A percentile compares a stretch with the other conserved stretches of the same genome.
These are phyloP conservation scores for Emmelina monodactyla DNA, from an alignment of 2,888 invertebrate species.

Conservation along the genomic window DNA sequence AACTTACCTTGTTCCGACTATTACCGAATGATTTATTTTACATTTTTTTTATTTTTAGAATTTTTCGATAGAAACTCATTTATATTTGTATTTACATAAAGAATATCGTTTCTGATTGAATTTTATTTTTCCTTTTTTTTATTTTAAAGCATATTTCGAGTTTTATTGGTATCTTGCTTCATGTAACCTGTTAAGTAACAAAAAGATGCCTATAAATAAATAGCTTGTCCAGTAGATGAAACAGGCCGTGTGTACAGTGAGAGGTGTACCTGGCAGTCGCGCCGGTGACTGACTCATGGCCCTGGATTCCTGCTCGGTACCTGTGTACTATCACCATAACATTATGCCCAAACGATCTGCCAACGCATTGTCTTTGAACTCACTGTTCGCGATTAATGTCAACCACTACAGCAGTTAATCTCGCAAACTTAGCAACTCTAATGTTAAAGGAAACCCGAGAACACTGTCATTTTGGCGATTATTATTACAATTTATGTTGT, in stretches of 20 bases:
- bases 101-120: too few species aligned
- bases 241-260: not conserved
- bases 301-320: conserved; percentile 44
- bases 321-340: conserved; percentile 37
- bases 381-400: conserved; percentile 51
- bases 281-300: conserved; percentile 41
- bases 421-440: conserved; percentile 22
- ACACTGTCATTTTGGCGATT: not conserved
- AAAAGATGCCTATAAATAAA: too few species aligned
- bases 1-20: not conserved
- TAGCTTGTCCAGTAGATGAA: too few species aligned
- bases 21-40: not conserved
- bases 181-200: too few species aligned
- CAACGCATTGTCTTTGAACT: conserved; percentile 61
- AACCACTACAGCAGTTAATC: conserved; percentile 33
- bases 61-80: too few species aligned
- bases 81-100: not conserved
- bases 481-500: conserved; percentile 1
- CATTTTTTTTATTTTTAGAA: not conserved
- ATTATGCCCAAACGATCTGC: conserved; percentile 58
- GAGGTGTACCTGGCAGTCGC: conserved; percentile 24
- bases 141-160: too few species aligned
- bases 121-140: too few species aligned
- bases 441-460: conserved; percentile 8
- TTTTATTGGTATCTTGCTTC: too few species aligned